Conservation (phyloP, 1,140 invertebrate species). For the Marisa cornuarietis region DNA sequence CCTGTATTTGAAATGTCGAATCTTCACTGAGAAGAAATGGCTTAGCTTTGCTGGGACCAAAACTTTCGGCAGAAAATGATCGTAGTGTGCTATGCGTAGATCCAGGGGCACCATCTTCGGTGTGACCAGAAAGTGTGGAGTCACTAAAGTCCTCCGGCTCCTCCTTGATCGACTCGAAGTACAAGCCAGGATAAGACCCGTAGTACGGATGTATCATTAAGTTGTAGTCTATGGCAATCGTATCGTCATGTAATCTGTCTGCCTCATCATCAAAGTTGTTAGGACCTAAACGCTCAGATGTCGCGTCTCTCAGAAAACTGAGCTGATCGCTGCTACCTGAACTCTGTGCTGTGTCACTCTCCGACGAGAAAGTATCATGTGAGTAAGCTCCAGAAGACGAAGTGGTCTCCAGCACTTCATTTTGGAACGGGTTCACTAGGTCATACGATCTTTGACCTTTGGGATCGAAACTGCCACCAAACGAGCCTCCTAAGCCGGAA, state of each 20-base stretch:
- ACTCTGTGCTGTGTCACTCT: neutral
- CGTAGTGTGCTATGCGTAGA: no score
- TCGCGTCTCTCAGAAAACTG: neutral
- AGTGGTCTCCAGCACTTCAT: neutral
- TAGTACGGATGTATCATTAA: conserved; percentile 19
- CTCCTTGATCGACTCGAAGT: conserved; percentile 44
- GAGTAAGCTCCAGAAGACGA: neutral
- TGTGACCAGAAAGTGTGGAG: neutral
- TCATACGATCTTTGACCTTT: neutral
- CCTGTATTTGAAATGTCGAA: no score
- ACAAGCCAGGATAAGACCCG: conserved; percentile 26
- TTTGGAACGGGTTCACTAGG: neutral
- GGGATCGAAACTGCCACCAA: neutral
- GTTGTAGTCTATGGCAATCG: conserved; percentile 28
- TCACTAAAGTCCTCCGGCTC: conserved; percentile 36
- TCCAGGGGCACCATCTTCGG: neutral
- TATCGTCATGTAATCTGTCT: conserved; percentile 36
- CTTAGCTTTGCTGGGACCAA: no score
- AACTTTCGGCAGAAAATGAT: no score
- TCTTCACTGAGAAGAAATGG: no score
- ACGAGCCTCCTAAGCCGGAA: conserved; percentile 12
- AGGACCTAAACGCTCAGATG: neutral
- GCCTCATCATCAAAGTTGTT: conserved; percentile 35
- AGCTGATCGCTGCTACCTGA: conserved; percentile 6
- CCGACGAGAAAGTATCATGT: neutral